Evolutionary conservation across 1,140 invertebrate genomes (phyloP), one percentile per base, ranked within the genome.

Genomic region (Choristoneura fumiferana): DNA sequence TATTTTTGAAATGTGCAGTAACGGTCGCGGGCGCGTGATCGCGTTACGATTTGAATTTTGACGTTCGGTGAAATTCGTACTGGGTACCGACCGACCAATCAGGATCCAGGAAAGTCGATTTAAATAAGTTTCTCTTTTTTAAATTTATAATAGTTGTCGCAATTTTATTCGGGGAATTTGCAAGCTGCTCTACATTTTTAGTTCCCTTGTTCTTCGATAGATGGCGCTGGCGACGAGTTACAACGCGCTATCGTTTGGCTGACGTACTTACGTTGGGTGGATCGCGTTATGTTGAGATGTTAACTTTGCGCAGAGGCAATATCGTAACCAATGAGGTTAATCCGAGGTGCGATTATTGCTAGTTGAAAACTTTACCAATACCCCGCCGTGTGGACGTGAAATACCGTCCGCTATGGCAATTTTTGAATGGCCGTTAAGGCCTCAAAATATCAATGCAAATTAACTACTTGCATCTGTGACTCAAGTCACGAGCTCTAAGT

Each of bases 301-400:
- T 72, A 92, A 91, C 92, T 92, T 92, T 92, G 92, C 91, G 91
- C 92, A 92, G 92, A 89, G 92, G 93, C 92, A 92, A 93, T 94
- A 94, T 94, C 93, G 93, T 94, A 94, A 95, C 94, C 94, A 93
- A 95, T 95, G 94, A 96, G 92, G 94, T 93, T 92, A 87, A 93
- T 93, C 94, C 91, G 94, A 95, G 94, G 93, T 95, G 94, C 93
- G 94, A 95, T 95, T 95, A 95, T 95, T 95, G 93, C 94, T 95
- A 95, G 93, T 95, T 95, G 94, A 95, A 95, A 95, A 95, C 94
- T 95, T 94, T 94, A 95, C 95, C 95, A 96, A 97, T 97, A 96
- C 95, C 95, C 95, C 95, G 95, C 95, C 95, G 91, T 92, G 94
- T 92, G 94, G 93, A 94, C 94, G 95, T 96, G 95, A 95, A 96